These are phyloP conservation scores for Adrianichthys oophorus DNA, from an alignment of 2,797 vertebrate genomes.

Conservation along the genomic window DNA sequence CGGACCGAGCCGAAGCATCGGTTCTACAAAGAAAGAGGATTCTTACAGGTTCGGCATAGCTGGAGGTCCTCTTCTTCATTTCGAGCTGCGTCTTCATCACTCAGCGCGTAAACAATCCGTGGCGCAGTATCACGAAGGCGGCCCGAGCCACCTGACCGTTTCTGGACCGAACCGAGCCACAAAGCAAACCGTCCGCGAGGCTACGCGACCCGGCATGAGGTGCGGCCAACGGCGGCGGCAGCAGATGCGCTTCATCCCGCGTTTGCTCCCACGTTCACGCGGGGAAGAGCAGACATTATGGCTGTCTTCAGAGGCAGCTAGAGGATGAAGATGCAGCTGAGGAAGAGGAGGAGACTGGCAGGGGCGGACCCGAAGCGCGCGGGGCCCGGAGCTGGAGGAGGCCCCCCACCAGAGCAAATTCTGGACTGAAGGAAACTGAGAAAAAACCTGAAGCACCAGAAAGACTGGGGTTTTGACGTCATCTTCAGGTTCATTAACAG, in stretches of 20 bases:
- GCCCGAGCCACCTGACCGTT: conserved; percentile 9
- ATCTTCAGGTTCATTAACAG: too few relatives aligned
- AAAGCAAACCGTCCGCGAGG: neutral
- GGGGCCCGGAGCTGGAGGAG: conserved; percentile 3
- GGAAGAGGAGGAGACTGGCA: conserved; percentile 31
- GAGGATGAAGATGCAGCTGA: conserved; percentile 29
- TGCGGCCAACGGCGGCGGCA: neutral
- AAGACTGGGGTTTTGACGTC: too few relatives aligned
- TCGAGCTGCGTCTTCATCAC: neutral
- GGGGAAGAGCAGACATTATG: conserved; percentile 24
- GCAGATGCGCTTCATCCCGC: conserved; percentile 10
- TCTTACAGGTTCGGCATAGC: conserved; percentile 1
- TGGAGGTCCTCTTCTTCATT: neutral
- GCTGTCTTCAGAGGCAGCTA: conserved; percentile 8
- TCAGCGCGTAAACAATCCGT: conserved; percentile 9
- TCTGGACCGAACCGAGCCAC: conserved; percentile 14
- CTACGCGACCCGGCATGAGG: neutral
- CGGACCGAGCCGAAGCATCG: neutral
- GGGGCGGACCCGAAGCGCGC: conserved; percentile 11
- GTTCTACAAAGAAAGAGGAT: neutral
- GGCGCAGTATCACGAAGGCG: conserved; percentile 12
- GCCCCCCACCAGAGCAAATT: too few relatives aligned
- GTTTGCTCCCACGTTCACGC: conserved; percentile 18
- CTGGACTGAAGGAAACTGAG: too few relatives aligned
- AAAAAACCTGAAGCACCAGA: too few relatives aligned